phyloP scores from a whole-genome alignment of 1,140 invertebrate genomes.

The Drosophila neocordata region DNA sequence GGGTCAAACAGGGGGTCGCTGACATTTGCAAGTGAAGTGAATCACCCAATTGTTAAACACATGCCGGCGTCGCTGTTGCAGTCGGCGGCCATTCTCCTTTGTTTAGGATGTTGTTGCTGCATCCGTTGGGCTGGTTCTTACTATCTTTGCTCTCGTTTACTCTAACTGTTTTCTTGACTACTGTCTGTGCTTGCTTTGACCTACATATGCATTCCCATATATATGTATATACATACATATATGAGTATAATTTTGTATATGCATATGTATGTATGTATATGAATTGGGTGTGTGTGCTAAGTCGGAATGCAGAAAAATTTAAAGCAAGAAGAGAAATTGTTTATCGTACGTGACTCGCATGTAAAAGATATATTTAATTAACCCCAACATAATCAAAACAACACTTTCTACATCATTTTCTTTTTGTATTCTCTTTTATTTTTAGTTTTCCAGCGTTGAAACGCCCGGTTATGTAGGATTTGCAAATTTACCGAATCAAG shows the following conservation, averaged over 20 bases:
- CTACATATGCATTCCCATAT: constrained; percentile 12
- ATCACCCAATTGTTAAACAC: constrained; percentile 27
- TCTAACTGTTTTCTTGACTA: background rate
- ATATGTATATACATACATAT: constrained; percentile 7
- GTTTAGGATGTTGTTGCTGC: constrained; percentile 21
- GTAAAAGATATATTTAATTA: constrained; percentile 2
- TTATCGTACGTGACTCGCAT: constrained; percentile 10
- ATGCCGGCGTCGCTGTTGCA: constrained; percentile 32
- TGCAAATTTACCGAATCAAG: constrained; percentile 97
- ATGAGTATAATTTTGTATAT: background rate
- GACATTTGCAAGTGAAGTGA: constrained; percentile 23
- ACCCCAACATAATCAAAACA: constrained; percentile 2
- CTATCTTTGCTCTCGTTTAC: background rate
- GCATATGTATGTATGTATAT: constrained; percentile 3
- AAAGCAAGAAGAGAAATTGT: constrained; percentile 15
- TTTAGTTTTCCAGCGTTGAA: constrained; percentile 90
- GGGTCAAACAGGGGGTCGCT: too few species aligned
- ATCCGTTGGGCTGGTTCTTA: background rate
- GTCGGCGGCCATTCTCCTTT: constrained; percentile 41
- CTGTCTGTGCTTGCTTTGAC: constrained; percentile 27
- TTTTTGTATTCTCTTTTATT: background rate
- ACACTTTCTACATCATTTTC: constrained; percentile 10
- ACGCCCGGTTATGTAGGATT: constrained; percentile 95
- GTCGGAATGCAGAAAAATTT: constrained; percentile 2
- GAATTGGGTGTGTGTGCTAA: constrained; percentile 1